These are phyloP conservation scores for Anseranas semipalmata DNA, from an alignment of 2,113 vertebrate species.

Conservation along the genomic window DNA sequence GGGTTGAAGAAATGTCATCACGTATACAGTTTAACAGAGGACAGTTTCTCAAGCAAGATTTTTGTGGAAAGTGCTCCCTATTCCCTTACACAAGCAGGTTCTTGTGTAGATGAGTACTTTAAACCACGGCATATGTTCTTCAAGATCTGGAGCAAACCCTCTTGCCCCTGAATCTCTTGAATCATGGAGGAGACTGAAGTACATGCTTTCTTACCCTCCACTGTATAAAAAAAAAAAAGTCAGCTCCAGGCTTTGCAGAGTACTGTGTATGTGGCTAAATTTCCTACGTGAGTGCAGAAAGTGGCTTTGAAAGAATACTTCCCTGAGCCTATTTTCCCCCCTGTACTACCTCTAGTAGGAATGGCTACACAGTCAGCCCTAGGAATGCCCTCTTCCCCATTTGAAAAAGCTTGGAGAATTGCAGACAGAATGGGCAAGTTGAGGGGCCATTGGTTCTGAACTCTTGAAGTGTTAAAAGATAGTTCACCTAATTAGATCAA, in stretches of 20 bases:
- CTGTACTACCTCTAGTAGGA: neutral
- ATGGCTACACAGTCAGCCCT: neutral
- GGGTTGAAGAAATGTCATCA: neutral
- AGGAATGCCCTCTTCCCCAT: neutral
- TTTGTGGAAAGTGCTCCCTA: neutral
- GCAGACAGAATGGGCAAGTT: neutral
- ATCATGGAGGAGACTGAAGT: neutral
- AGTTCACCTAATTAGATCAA: neutral
- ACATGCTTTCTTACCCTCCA: neutral
- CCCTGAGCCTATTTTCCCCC: neutral
- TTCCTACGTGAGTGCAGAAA: neutral
- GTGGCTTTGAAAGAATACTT: neutral
- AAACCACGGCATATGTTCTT: neutral
- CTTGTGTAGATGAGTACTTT: neutral
- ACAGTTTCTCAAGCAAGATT: neutral
- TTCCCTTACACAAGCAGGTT: neutral
- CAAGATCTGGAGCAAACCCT: neutral
- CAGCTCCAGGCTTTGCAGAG: neutral
- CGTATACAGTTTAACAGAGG: neutral
- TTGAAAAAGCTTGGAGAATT: neutral
- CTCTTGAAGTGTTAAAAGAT: neutral
- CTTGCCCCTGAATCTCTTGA: neutral
- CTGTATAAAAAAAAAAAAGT: neutral
- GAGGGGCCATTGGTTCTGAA: neutral
- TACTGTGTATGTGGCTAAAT: neutral